Conservation (phyloP, 2,797 vertebrate species). For the Cryptoprocta ferox region DNA sequence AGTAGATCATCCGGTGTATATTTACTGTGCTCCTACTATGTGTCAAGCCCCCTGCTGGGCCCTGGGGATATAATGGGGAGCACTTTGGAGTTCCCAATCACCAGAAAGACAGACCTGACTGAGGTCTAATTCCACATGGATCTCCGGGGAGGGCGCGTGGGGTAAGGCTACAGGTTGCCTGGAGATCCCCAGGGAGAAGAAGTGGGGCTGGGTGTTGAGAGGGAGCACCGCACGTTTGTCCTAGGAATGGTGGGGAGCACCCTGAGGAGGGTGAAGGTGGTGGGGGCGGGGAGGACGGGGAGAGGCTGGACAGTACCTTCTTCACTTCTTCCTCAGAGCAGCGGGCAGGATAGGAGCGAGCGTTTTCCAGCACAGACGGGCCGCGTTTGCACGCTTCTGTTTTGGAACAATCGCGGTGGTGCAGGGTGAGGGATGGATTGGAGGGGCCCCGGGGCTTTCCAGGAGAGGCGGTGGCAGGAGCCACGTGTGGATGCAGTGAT, state of each 20-base stretch:
- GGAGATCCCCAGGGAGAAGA: not conserved
- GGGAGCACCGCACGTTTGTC: not conserved
- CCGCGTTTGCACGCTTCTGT: not conserved
- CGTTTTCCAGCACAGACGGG: not conserved
- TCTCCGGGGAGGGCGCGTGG: accelerated
- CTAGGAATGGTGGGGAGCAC: not conserved
- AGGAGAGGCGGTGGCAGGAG: not conserved
- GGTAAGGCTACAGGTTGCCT: not conserved
- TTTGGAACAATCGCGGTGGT: not conserved
- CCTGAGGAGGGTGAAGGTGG: accelerated
- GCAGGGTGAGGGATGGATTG: not conserved
- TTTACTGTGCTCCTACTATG: not conserved
- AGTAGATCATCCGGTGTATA: accelerated
- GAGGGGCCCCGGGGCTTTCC: not conserved
- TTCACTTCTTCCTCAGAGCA: not conserved
- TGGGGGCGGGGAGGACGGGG: accelerated
- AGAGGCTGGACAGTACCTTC: not conserved
- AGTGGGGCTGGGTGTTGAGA: too few relatives aligned
- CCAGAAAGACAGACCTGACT: not conserved
- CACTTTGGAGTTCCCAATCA: not conserved
- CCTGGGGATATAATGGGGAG: not conserved
- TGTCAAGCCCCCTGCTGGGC: not conserved
- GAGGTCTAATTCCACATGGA: not conserved
- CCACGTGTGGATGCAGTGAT: not conserved
- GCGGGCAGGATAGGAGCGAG: accelerated